Base-by-base conservation (phyloP, 2,113 vertebrate genomes). In the Sylvilagus bachmani region DNA sequence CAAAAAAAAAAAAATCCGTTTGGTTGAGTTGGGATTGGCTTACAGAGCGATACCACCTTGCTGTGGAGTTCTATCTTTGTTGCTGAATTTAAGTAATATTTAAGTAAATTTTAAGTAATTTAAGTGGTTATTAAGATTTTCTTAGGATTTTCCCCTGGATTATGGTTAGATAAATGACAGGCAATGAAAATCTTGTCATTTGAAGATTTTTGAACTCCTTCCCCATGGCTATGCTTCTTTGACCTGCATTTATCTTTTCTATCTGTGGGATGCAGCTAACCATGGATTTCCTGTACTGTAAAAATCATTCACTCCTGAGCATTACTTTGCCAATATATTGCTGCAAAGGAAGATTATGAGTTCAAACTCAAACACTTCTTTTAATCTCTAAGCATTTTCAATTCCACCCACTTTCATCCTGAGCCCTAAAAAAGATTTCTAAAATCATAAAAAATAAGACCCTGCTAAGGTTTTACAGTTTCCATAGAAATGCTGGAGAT, bases 371-470 rank as follows among this genome's bases (percentile, higher is more conserved):
- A 93, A 85, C 81, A 91, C 89, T 93, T 58, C 58, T 74, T 36
- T 70, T 95, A 95, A 93, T 93, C 85, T 87, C 77, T 22, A 24
- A 77, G 67, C n/a, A 85, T 80, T 92, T 96, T 86, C 62, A 85
- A 38, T 93, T 93, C 88, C 55, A 62, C 71, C 81, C 19, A 87
- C 84, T 95, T 97, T 90, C 81, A 81, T 88, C 78, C 61, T 27
- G 61, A 87, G 85, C 67, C 74, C 95, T 90, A 80, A 95, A 92
- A 95, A 79, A 74, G 78, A 86, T 93, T 91, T 95, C 77, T 95
- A 89, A 95, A 96, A 95, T 95, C 88, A 85, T 44, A 67, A 9
- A 53, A 29, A 58, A 58, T 4, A 27, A 94, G 79, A 82, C 66
- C 29, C 62, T 88, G 67, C 81, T 58, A 38, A 6, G 6, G 14